Evolutionary conservation across 2,888 invertebrate species (phyloP).

Genomic region (Limnephilus marmoratus): DNA sequence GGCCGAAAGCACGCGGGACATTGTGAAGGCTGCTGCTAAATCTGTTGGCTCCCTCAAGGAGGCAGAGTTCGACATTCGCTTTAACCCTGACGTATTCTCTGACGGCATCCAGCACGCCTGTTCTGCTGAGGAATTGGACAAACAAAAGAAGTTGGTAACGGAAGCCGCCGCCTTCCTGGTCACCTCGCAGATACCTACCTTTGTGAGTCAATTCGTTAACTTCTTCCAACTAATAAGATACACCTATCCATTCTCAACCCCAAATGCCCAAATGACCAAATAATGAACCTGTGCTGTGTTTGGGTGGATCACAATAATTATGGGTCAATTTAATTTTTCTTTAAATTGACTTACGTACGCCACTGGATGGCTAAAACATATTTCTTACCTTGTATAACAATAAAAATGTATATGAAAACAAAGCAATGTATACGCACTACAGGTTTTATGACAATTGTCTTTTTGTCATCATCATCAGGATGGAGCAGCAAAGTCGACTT

Average conservation of each 20-base stretch:
- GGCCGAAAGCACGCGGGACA: slow-evolving; percentile 91
- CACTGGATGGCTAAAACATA: too few species aligned
- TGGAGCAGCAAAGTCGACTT: too few species aligned
- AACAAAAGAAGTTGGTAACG: slow-evolving; percentile 93
- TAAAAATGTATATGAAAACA: too few species aligned
- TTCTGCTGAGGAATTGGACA: slow-evolving; percentile 82
- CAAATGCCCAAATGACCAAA: neutral
- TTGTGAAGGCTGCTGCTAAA: slow-evolving; percentile 91
- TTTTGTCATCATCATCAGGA: too few species aligned
- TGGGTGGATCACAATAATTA: too few species aligned
- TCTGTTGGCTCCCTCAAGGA: slow-evolving; percentile 97
- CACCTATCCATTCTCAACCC: neutral
- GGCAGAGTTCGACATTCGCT: slow-evolving; percentile 96
- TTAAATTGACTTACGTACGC: too few species aligned
- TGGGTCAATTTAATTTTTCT: too few species aligned
- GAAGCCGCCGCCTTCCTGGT: slow-evolving; percentile 97
- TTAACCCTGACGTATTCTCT: slow-evolving; percentile 99
- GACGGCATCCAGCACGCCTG: slow-evolving; percentile 92
- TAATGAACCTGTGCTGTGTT: too few species aligned
- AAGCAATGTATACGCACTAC: too few species aligned
- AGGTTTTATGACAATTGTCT: too few species aligned
- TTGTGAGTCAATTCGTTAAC: slow-evolving; percentile 80
- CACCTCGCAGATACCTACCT: slow-evolving; percentile 94
- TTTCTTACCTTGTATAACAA: too few species aligned
- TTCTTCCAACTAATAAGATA: neutral